These are phyloP conservation scores for Parazoanthus atlanticus DNA, from an alignment of 92 coral and sea anemone genomes.

Conservation along the genomic window DNA sequence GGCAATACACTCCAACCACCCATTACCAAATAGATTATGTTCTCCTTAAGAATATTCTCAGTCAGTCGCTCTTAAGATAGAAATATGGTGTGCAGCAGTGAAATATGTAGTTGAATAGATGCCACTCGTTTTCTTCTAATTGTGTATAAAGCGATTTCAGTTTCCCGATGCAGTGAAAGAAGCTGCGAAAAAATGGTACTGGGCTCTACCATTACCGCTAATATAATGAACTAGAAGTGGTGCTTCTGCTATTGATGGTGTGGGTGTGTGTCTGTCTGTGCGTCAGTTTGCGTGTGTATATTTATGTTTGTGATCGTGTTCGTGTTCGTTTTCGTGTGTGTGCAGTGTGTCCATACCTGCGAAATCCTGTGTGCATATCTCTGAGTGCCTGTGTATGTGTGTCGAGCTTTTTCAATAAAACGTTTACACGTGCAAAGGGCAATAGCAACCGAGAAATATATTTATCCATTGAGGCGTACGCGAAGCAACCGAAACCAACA, in stretches of 20 bases:
- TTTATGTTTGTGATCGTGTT: neutral
- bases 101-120: neutral
- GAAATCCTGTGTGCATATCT: neutral
- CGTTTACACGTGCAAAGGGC: too few relatives aligned
- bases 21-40: neutral
- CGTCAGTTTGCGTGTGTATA: neutral
- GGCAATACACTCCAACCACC: neutral
- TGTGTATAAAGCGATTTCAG: too few relatives aligned
- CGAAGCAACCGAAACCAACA: too few relatives aligned
- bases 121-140: neutral
- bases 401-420: too few relatives aligned
- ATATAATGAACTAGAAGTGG: neutral
- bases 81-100: neutral
- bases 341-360: too few relatives aligned
- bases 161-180: neutral
- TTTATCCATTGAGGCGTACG: too few relatives aligned
- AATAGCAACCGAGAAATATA: too few relatives aligned
- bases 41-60: too few relatives aligned
- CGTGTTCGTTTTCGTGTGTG: neutral
- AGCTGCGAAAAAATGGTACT: neutral
- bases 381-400: too few relatives aligned
- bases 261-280: neutral
- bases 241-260: neutral
- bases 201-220: neutral
- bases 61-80: too few relatives aligned